Percentiles rank a stretch among this genome's conserved stretches.
Evolutionary conservation across 2,888 invertebrate species (phyloP).

Genomic region (Lycia hirtaria): DNA sequence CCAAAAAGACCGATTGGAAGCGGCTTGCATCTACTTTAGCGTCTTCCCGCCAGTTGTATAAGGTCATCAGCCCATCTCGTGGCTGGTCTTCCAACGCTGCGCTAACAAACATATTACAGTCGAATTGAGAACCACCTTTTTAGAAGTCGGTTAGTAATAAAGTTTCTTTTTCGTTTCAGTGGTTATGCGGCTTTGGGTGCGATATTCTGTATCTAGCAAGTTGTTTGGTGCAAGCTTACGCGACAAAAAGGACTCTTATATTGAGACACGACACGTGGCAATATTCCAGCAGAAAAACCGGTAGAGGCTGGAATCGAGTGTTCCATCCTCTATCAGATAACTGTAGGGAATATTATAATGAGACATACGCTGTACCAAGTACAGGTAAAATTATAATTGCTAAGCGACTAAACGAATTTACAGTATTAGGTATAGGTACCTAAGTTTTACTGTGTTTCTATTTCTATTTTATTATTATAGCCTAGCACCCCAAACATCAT

Average conservation of each 20-base stretch:
- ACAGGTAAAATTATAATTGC: neutral
- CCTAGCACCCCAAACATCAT: too few relatives aligned
- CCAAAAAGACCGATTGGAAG: too few relatives aligned
- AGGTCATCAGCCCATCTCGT: too few relatives aligned
- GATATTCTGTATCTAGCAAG: neutral
- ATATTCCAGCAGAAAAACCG: neutral
- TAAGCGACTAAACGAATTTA: too few relatives aligned
- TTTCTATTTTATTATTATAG: too few relatives aligned
- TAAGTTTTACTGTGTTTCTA: neutral
- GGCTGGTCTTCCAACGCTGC: too few relatives aligned
- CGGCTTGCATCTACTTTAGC: too few relatives aligned
- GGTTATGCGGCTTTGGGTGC: conserved; percentile 3
- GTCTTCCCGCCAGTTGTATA: too few relatives aligned
- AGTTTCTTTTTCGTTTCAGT: neutral
- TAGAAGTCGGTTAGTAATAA: neutral
- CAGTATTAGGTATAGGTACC: too few relatives aligned
- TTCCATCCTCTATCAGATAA: neutral
- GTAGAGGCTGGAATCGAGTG: neutral
- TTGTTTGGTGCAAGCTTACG: neutral
- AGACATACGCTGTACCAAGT: neutral
- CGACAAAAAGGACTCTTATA: neutral
- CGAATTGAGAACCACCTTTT: too few relatives aligned
- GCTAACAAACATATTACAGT: too few relatives aligned
- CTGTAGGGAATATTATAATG: neutral
- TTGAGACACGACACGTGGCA: neutral